Conservation (phyloP, 2,113 vertebrate species). For the Odocoileus virginianus region DNA sequence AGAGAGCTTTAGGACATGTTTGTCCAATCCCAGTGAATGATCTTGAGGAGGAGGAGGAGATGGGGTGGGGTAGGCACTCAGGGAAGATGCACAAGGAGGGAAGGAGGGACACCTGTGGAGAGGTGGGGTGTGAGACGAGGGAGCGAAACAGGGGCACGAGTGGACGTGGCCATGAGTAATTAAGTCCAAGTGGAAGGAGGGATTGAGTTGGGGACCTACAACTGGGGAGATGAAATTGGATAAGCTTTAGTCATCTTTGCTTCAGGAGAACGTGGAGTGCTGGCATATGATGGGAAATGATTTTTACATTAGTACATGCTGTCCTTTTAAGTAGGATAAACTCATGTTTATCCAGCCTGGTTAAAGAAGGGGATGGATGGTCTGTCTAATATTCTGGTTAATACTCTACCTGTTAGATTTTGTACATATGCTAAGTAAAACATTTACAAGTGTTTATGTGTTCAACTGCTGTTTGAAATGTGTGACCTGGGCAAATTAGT, state of each 20-base stretch:
- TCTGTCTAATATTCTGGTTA: slow-evolving; percentile 31
- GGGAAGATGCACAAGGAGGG: background rate
- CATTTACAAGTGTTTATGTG: background rate
- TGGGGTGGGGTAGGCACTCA: background rate
- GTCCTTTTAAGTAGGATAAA: slow-evolving; percentile 49
- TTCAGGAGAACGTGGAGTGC: background rate
- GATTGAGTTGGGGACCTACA: background rate
- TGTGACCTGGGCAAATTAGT: background rate
- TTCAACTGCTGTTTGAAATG: background rate
- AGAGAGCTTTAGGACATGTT: background rate
- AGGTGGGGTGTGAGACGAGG: background rate
- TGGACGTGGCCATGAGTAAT: background rate
- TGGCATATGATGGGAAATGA: slow-evolving; percentile 13
- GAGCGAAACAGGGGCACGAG: background rate
- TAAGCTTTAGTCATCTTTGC: slow-evolving; percentile 44
- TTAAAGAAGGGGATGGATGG: slow-evolving; percentile 11
- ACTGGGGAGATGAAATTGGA: background rate
- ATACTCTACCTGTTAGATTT: background rate
- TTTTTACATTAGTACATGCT: slow-evolving; percentile 36
- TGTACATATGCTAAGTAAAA: background rate
- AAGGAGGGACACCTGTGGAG: background rate
- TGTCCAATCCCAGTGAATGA: background rate
- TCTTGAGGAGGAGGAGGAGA: background rate
- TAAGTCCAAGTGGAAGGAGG: background rate
- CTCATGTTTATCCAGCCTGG: slow-evolving; percentile 17